phyloP scores from a whole-genome alignment of 2,113 vertebrate species.

The Tachysurus vachellii region DNA sequence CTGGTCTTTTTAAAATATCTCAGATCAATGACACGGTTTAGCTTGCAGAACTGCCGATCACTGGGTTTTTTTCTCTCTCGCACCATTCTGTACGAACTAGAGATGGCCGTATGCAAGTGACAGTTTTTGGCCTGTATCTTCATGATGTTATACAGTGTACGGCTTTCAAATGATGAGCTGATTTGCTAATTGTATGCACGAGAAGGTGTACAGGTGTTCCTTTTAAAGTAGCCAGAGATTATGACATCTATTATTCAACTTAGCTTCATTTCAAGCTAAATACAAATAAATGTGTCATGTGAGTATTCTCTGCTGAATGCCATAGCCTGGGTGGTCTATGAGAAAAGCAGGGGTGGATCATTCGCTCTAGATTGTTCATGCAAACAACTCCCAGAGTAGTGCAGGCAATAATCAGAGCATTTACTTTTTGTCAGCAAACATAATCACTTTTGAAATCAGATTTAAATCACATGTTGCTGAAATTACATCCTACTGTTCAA shows the following conservation, averaged over 20 bases:
- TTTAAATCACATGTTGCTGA: slow-evolving; percentile 49
- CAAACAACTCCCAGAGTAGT: slow-evolving; percentile 42
- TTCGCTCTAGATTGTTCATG: not conserved
- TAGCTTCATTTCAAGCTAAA: slow-evolving; percentile 20
- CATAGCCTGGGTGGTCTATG: slow-evolving; percentile 41
- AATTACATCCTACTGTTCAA: slow-evolving; percentile 34
- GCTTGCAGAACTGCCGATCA: not conserved
- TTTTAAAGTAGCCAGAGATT: not conserved
- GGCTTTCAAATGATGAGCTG: not conserved
- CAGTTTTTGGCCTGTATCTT: not conserved
- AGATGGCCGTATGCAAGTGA: not conserved
- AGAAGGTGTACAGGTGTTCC: not conserved
- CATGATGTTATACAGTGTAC: not conserved
- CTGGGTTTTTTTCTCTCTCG: not conserved
- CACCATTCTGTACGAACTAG: not conserved
- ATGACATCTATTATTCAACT: slow-evolving; percentile 25
- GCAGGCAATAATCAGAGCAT: slow-evolving; percentile 62
- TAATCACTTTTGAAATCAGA: slow-evolving; percentile 64
- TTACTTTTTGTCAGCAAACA: slow-evolving; percentile 49
- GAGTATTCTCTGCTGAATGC: slow-evolving; percentile 53
- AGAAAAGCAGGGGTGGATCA: not conserved
- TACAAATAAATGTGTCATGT: slow-evolving; percentile 37
- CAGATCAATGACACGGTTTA: not conserved
- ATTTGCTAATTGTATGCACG: not conserved
- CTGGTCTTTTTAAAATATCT: not conserved